These are phyloP conservation scores for Acanthosoma haemorrhoidale DNA, from an alignment of 2,888 invertebrate species.

Conservation along the genomic window DNA sequence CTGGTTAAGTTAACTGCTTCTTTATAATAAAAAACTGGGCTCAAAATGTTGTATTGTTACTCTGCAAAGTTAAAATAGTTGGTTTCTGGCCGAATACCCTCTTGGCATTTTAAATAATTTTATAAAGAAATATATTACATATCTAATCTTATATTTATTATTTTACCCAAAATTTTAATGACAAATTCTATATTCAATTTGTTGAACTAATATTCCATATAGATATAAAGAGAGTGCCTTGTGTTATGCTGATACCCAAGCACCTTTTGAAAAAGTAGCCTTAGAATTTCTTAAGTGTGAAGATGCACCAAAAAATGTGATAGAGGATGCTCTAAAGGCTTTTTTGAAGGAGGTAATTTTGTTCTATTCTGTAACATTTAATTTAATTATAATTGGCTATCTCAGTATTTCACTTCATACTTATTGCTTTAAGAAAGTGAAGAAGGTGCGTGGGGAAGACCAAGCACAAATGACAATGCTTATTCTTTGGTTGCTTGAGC, in stretches of 20 bases:
- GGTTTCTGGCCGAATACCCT: no score
- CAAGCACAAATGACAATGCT: slow-evolving; percentile 87
- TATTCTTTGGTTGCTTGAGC: slow-evolving; percentile 89
- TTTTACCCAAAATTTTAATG: background rate
- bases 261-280: slow-evolving; percentile 90
- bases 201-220: slow-evolving; percentile 29
- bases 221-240: slow-evolving; percentile 76
- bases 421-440: slow-evolving; percentile 57
- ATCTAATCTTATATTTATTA: background rate
- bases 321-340: slow-evolving; percentile 69
- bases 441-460: slow-evolving; percentile 64
- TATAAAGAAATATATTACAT: background rate
- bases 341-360: slow-evolving; percentile 63
- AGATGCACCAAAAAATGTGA: slow-evolving; percentile 51
- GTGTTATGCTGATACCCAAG: slow-evolving; percentile 82
- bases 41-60: no score
- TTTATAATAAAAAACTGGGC: no score
- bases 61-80: no score
- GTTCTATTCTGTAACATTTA: background rate
- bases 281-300: slow-evolving; percentile 80
- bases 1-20: no score
- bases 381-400: background rate
- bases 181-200: background rate
- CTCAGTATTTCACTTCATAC: background rate
- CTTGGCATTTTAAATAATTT: no score